Evolutionary conservation across 2,888 invertebrate genomes (phyloP).

Genomic region (Drosophila mayaguana): DNA sequence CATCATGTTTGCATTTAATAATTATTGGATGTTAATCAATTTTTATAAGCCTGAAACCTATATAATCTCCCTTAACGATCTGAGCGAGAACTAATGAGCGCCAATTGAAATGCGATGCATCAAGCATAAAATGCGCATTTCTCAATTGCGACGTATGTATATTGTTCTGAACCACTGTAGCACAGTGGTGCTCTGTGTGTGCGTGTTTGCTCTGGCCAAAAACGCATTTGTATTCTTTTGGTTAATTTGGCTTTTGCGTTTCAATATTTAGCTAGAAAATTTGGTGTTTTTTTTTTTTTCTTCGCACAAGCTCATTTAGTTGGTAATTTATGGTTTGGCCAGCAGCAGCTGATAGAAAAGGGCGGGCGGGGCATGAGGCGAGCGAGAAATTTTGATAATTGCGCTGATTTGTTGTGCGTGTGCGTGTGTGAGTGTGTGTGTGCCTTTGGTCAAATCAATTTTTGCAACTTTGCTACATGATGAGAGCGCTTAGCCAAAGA

Average conservation of each 20-base stretch:
- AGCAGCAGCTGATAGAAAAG: slow-evolving; percentile 5
- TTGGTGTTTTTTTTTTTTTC: slow-evolving; percentile 57
- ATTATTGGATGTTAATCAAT: neutral
- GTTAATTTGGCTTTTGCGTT: slow-evolving; percentile 70
- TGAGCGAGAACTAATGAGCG: neutral
- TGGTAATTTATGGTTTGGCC: slow-evolving; percentile 72
- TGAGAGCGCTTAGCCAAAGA: slow-evolving; percentile 42
- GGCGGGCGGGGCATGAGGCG: neutral
- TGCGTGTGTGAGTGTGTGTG: slow-evolving; percentile 24
- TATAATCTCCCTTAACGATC: neutral
- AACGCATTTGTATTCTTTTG: slow-evolving; percentile 55
- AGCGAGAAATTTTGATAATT: slow-evolving; percentile 62
- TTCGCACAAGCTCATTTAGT: slow-evolving; percentile 76
- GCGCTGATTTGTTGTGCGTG: slow-evolving; percentile 57
- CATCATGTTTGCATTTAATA: neutral
- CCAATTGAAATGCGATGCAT: slow-evolving; percentile 8
- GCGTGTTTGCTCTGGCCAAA: slow-evolving; percentile 21
- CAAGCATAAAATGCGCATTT: slow-evolving; percentile 45
- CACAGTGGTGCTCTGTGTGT: slow-evolving; percentile 1
- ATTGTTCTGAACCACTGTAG: slow-evolving; percentile 44
- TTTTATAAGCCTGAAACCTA: neutral
- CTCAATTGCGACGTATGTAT: slow-evolving; percentile 4
- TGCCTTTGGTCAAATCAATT: slow-evolving; percentile 60
- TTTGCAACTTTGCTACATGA: slow-evolving; percentile 72
- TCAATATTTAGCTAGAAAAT: slow-evolving; percentile 74